Percentiles rank a stretch among this genome's conserved stretches.
phyloP scores from a whole-genome alignment of 2,888 invertebrate genomes.

The Temnothorax rugatulus region DNA sequence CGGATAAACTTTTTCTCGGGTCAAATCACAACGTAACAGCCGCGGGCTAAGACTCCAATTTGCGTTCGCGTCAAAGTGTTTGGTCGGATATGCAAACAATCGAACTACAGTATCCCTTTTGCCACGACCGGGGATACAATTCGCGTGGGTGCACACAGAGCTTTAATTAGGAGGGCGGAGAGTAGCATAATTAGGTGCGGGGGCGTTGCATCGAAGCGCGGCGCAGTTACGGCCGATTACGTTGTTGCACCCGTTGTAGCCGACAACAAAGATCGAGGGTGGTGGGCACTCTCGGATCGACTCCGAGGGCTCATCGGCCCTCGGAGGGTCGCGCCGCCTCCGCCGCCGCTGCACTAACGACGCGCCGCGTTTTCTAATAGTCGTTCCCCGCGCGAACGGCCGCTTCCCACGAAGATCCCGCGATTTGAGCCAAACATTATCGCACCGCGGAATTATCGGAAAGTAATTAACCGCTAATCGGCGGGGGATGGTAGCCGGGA shows the following conservation, averaged over 20 bases:
- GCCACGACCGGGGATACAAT: neutral
- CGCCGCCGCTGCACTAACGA: slow-evolving; percentile 28
- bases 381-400: slow-evolving; percentile 20
- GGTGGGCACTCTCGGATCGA: neutral
- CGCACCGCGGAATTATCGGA: slow-evolving; percentile 53
- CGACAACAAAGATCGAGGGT: slow-evolving; percentile 31
- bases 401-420: slow-evolving; percentile 47
- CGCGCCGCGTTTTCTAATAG: slow-evolving; percentile 45
- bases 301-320: neutral
- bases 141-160: neutral
- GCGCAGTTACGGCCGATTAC: slow-evolving; percentile 36
- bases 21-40: neutral
- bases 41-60: slow-evolving; percentile 9
- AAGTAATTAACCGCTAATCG: slow-evolving; percentile 56
- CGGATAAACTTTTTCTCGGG: slow-evolving; percentile 22
- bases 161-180: slow-evolving; percentile 16
- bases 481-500: slow-evolving; percentile 15
- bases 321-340: slow-evolving; percentile 25
- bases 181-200: slow-evolving; percentile 31
- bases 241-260: slow-evolving; percentile 8
- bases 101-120: neutral
- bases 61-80: slow-evolving; percentile 7
- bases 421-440: slow-evolving; percentile 46
- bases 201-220: slow-evolving; percentile 29
- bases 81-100: neutral